A percentile compares a stretch with the other conserved stretches of the same genome.
phyloP scores from a whole-genome alignment of 2,113 vertebrate species.

The Phalacrocorax aristotelis region DNA sequence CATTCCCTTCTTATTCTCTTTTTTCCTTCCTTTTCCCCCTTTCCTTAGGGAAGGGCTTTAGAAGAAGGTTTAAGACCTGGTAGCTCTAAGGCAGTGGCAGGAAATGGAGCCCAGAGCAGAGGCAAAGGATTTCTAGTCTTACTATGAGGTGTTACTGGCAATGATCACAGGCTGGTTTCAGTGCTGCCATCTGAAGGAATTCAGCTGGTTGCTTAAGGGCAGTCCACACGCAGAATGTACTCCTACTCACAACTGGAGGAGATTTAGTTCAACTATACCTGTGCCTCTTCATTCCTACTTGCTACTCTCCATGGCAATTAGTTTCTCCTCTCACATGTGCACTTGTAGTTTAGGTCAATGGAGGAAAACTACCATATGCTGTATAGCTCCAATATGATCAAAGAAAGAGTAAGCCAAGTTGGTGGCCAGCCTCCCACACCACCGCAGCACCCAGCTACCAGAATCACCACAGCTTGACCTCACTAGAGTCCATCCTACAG shows the following conservation, averaged over 20 bases:
- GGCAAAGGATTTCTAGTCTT: not conserved
- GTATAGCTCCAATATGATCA: not conserved
- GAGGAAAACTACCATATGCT: not conserved
- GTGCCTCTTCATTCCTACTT: not conserved
- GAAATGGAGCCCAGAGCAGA: not conserved
- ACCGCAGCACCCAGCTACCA: accelerated
- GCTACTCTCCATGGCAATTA: not conserved
- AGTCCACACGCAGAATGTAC: not conserved
- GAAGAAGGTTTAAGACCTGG: not conserved
- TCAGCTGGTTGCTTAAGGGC: not conserved
- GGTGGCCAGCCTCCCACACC: not conserved
- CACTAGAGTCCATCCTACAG: not conserved
- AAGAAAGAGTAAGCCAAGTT: not conserved
- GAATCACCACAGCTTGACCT: not conserved
- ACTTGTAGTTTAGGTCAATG: not conserved
- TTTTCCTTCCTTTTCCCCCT: not conserved
- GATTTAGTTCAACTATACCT: not conserved
- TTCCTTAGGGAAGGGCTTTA: not conserved
- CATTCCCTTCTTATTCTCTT: not conserved
- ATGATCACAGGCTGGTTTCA: not conserved
- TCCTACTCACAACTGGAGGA: not conserved
- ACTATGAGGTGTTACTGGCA: not conserved
- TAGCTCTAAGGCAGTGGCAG: not conserved
- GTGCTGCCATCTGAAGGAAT: not conserved
- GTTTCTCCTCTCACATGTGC: not conserved